These are phyloP conservation scores for Cerceris ruficornis DNA, from an alignment of 2,888 invertebrate genomes.

Conservation along the genomic window DNA sequence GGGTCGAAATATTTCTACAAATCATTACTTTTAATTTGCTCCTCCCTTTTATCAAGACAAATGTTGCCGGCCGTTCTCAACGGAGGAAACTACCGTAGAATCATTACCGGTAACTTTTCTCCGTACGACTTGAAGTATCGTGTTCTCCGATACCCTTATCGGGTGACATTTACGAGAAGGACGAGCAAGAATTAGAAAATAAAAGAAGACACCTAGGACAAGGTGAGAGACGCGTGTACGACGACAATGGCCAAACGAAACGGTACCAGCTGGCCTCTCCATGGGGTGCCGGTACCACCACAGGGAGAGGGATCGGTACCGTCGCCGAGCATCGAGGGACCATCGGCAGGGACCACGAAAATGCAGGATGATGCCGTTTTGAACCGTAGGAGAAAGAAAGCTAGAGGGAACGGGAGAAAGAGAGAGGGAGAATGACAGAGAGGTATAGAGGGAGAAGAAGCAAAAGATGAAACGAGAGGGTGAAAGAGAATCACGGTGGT, in stretches of 20 bases:
- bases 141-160: too few species aligned
- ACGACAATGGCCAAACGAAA: constrained; percentile 48
- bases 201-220: too few species aligned
- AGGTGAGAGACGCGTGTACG: constrained; percentile 49
- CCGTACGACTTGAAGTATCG: constrained; percentile 12
- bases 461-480: background rate
- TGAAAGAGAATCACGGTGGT: constrained; percentile 61
- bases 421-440: background rate
- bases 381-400: too few species aligned
- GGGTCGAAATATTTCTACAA: constrained; percentile 80
- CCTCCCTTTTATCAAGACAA: constrained; percentile 77
- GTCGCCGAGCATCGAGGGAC: constrained; percentile 41
- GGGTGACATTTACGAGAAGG: too few species aligned
- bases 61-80: constrained; percentile 60
- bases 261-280: constrained; percentile 69
- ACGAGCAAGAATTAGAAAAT: too few species aligned
- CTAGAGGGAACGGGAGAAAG: background rate
- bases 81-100: constrained; percentile 10
- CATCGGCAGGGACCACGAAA: constrained; percentile 40
- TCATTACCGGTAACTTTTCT: background rate
- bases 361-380: too few species aligned
- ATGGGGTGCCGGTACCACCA: constrained; percentile 64
- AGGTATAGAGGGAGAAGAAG: background rate
- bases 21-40: constrained; percentile 82
- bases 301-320: constrained; percentile 52